Base-by-base conservation (phyloP, 2,888 invertebrate species). In the Blera fallax region DNA sequence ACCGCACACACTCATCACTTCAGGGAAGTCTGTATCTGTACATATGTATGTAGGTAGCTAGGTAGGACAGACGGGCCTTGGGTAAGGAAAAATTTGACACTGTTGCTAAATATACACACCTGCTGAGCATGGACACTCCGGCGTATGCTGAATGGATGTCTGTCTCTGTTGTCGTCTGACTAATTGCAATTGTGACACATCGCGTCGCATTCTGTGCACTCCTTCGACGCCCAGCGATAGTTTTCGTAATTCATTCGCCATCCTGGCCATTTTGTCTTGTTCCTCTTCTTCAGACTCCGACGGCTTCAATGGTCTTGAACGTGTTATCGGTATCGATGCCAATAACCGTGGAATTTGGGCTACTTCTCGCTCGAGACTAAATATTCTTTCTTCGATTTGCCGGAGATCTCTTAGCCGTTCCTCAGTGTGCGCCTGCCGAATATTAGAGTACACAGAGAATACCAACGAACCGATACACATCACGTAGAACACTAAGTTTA, bases 121-220 rank as follows among this genome's bases (percentile, higher is more conserved):
- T 95, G 95, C 93, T 91, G 95, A 95, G 93, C 95, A 95, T 88
- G 93, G 93, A 93, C 95, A 96, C 92, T 95, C 95, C 16, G 79
- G 76, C 79, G 74, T 88, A 27, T 88, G 88, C 43, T 88, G 87
- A 72, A 87, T 88, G 54, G 88, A 16, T 87, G 91, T 89, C 73
- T 92, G 90, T 27, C 91, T 90, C 87, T 91, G 91, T 76, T 91
- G 91, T 58, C 92, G 90, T 50, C 92, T 89, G 74, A 89, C 90
- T 80, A 92, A 87, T 87, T 92, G 91, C 87, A 92, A 88, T 64
- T 92, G 91, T 70, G 92, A 92, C 11, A 92, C 92, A 88, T 92
- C 92, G 78, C 92, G 90, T 29, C 92, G 90, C 81, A 92, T 88
- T 48, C 92, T 90, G 87, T 92, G 92, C 80, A 92, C 89, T 80